These are phyloP conservation scores for Propithecus coquereli DNA, from an alignment of 2,113 vertebrate genomes.

Conservation along the genomic window DNA sequence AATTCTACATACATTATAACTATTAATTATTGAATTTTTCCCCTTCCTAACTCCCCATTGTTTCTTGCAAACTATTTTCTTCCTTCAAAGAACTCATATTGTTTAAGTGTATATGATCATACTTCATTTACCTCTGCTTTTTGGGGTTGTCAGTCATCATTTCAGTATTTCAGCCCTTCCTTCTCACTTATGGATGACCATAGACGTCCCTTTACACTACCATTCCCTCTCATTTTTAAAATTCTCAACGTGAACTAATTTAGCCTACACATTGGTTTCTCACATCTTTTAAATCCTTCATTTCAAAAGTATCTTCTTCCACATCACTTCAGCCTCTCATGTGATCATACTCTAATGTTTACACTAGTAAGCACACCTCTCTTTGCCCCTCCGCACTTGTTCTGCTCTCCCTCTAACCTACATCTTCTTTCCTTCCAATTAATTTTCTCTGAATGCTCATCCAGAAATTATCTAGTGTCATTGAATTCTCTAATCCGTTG, in stretches of 20 bases:
- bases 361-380: not conserved
- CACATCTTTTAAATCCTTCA: not conserved
- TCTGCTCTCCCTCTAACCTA: not conserved
- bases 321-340: not conserved
- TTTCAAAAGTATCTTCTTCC: not conserved
- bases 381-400: not conserved
- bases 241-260: not conserved
- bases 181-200: not conserved
- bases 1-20: not conserved
- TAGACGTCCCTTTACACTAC: not conserved
- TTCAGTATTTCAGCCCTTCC: not conserved
- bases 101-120: not conserved
- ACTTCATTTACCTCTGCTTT: not conserved
- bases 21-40: not conserved
- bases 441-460: not conserved
- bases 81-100: not conserved
- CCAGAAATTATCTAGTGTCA: not conserved
- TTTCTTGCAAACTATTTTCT: not conserved
- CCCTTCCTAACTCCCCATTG: not conserved
- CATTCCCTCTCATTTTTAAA: not conserved
- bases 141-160: not conserved
- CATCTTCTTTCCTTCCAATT: not conserved
- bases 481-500: not conserved
- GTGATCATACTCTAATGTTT: not conserved
- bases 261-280: not conserved